Conservation (phyloP, 1,140 invertebrate species). For the Trachymyrmex septentrionalis region DNA sequence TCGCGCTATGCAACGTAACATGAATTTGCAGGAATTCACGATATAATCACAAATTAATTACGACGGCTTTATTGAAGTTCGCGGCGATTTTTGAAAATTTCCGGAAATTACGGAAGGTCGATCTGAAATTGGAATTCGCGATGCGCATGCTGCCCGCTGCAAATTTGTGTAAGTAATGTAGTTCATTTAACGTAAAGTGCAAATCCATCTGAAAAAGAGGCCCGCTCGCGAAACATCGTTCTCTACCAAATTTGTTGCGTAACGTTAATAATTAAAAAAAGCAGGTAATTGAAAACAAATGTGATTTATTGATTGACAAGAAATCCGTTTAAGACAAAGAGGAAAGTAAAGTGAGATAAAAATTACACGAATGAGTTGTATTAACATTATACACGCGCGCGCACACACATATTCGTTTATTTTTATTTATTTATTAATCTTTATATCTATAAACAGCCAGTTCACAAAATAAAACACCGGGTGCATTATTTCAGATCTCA, state of each 20-base stretch:
- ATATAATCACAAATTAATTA: slow-evolving; percentile 79
- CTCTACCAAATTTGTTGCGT: slow-evolving; percentile 12
- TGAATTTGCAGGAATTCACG: slow-evolving; percentile 75
- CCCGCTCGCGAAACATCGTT: slow-evolving; percentile 27
- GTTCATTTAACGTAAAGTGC: slow-evolving; percentile 66
- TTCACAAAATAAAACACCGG: not conserved
- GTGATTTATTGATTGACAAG: not conserved
- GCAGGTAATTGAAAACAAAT: not conserved
- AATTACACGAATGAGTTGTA: not conserved
- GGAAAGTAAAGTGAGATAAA: not conserved
- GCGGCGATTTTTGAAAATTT: slow-evolving; percentile 74
- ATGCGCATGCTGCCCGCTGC: slow-evolving; percentile 55
- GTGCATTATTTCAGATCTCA: slow-evolving; percentile 4
- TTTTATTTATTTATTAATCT: not conserved
- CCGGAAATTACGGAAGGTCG: slow-evolving; percentile 74
- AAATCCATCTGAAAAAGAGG: slow-evolving; percentile 58
- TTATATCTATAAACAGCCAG: not conserved
- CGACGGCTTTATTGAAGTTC: slow-evolving; percentile 77
- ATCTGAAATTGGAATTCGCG: slow-evolving; percentile 76
- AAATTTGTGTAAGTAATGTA: slow-evolving; percentile 64
- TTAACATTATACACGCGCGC: not conserved
- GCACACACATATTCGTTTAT: too few relatives aligned
- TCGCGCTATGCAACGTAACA: slow-evolving; percentile 75
- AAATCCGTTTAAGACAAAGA: not conserved
- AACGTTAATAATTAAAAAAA: not conserved